phyloP scores from a whole-genome alignment of 2,888 invertebrate species.

The Crematogaster levior region DNA sequence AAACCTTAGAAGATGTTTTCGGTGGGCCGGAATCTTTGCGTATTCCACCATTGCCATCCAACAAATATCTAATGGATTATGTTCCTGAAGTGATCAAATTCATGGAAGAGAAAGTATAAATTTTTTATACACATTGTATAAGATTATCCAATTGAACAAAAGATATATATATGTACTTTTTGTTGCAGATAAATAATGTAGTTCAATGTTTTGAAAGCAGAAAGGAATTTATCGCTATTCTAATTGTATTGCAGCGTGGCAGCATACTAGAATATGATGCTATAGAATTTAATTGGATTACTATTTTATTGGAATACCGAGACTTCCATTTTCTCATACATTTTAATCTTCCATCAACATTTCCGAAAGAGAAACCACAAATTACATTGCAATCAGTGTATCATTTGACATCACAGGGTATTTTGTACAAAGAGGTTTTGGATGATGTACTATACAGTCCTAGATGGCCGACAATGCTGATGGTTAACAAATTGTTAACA shows the following conservation, averaged over 20 bases:
- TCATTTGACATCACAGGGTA: conserved; percentile 81
- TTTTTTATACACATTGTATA: conserved; percentile 15
- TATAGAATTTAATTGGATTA: conserved; percentile 81
- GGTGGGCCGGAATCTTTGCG: conserved; percentile 84
- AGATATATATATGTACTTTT: neutral
- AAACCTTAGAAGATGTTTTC: conserved; percentile 86
- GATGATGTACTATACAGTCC: conserved; percentile 80
- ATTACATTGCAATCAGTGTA: conserved; percentile 88
- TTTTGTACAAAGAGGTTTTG: conserved; percentile 63
- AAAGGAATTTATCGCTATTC: conserved; percentile 73
- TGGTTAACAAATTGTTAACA: conserved; percentile 79
- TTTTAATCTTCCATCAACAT: conserved; percentile 81
- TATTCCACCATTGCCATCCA: conserved; percentile 86
- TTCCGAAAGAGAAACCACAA: conserved; percentile 87
- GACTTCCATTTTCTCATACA: conserved; percentile 85
- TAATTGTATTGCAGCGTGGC: conserved; percentile 80
- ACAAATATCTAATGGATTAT: conserved; percentile 87
- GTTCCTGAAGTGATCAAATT: conserved; percentile 87
- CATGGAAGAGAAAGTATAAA: conserved; percentile 86
- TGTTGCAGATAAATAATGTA: conserved; percentile 74
- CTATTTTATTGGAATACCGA: conserved; percentile 84
- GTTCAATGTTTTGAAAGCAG: conserved; percentile 61
- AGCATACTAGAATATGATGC: conserved; percentile 86
- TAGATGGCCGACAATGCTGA: conserved; percentile 76
- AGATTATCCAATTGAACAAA: neutral